A percentile compares a stretch with the other conserved stretches of the same genome.
These are phyloP conservation scores for Apteryx mantelli DNA, from an alignment of 2,113 vertebrate genomes.

Conservation along the genomic window DNA sequence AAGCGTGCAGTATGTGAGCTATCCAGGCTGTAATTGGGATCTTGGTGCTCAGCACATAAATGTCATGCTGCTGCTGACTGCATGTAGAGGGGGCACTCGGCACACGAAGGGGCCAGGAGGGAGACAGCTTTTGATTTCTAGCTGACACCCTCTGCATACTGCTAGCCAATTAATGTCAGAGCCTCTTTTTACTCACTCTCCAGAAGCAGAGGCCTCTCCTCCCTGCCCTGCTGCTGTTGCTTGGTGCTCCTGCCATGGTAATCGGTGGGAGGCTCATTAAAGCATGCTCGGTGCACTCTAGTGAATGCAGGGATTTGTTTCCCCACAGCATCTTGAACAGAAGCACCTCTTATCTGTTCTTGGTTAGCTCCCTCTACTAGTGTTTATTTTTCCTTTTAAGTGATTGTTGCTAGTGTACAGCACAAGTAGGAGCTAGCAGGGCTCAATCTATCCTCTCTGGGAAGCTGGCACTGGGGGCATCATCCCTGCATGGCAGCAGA, in stretches of 20 bases:
- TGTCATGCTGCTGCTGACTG: background rate
- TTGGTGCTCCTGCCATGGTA: background rate
- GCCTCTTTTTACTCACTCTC: background rate
- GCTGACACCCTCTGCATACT: background rate
- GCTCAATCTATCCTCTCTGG: background rate
- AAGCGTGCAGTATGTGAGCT: slow-evolving; percentile 15
- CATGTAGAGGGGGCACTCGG: background rate
- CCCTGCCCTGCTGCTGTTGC: background rate
- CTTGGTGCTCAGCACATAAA: background rate
- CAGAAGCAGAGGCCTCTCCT: background rate
- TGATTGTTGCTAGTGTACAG: background rate
- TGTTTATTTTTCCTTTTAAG: slow-evolving; percentile 21
- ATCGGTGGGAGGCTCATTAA: background rate
- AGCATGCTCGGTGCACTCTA: fast-evolving
- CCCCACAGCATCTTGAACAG: background rate
- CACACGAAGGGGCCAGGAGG: fast-evolving
- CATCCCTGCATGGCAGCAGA: background rate
- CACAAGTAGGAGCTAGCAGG: background rate
- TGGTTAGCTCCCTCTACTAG: background rate
- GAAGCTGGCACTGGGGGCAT: background rate
- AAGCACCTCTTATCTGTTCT: slow-evolving; percentile 27
- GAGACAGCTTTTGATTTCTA: background rate
- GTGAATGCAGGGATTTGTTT: background rate
- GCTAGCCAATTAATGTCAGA: background rate
- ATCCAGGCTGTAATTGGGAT: slow-evolving; percentile 51